These are phyloP conservation scores for Maniola hyperantus DNA, from an alignment of 2,888 invertebrate genomes.

Conservation along the genomic window DNA sequence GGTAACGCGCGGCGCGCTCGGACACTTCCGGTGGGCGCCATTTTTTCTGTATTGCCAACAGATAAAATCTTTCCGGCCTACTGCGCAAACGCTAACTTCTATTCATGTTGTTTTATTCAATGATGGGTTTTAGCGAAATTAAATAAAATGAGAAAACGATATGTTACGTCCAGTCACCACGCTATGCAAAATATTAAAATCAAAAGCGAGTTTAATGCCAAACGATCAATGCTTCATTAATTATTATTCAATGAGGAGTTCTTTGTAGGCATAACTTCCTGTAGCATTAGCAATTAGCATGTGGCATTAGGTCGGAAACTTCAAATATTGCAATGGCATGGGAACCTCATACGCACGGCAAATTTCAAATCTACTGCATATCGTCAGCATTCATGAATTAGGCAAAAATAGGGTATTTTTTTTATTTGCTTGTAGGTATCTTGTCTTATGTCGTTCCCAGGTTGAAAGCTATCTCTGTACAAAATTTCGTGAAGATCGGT, in stretches of 20 bases:
- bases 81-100: constrained; percentile 76
- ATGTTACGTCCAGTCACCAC: neutral
- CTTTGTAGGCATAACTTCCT: constrained; percentile 17
- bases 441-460: too few relatives aligned
- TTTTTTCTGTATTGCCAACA: constrained; percentile 83
- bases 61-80: constrained; percentile 83
- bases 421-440: too few relatives aligned
- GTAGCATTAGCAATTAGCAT: neutral
- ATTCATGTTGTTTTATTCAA: constrained; percentile 70
- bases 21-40: constrained; percentile 83
- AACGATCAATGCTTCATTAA: constrained; percentile 3
- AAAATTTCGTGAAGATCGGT: too few relatives aligned
- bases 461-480: too few relatives aligned
- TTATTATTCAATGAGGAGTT: constrained; percentile 3
- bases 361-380: constrained; percentile 16
- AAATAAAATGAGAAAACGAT: constrained; percentile 38
- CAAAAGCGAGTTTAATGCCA: neutral
- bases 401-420: too few relatives aligned
- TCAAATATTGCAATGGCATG: constrained; percentile 16
- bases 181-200: neutral
- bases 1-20: constrained; percentile 80
- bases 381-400: neutral
- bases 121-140: constrained; percentile 72
- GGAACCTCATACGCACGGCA: constrained; percentile 16
- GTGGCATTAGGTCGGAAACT: constrained; percentile 9